Percentiles rank a stretch among this genome's conserved stretches.
phyloP scores from a whole-genome alignment of 2,888 invertebrate genomes.

The Scaptomyza reducta region DNA sequence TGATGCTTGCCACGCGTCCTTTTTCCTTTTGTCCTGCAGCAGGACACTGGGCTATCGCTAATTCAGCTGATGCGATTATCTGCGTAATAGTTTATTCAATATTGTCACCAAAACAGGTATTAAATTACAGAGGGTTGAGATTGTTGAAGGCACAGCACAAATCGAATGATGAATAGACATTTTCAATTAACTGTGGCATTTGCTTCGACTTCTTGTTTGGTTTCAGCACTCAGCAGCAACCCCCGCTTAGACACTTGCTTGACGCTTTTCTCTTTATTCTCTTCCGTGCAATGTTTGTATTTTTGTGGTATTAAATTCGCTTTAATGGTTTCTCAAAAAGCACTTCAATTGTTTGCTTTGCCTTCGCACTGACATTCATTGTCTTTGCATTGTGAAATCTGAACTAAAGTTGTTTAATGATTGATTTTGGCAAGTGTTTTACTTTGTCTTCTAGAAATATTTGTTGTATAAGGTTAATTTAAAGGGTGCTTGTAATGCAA shows the following conservation, averaged over 20 bases:
- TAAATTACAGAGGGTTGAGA: slow-evolving; percentile 49
- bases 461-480: neutral
- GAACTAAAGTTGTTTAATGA: slow-evolving; percentile 36
- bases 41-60: slow-evolving; percentile 19
- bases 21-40: slow-evolving; percentile 4
- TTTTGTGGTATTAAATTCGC: slow-evolving; percentile 61
- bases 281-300: slow-evolving; percentile 27
- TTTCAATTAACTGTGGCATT: slow-evolving; percentile 79
- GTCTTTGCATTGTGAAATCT: slow-evolving; percentile 39
- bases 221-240: slow-evolving; percentile 32
- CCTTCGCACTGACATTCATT: slow-evolving; percentile 55
- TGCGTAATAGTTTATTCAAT: slow-evolving; percentile 45
- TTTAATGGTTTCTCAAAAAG: slow-evolving; percentile 82
- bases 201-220: slow-evolving; percentile 56
- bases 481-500: neutral
- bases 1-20: slow-evolving; percentile 66
- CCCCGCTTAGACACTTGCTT: slow-evolving; percentile 22
- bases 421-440: slow-evolving; percentile 44
- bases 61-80: slow-evolving; percentile 64
- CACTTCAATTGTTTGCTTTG: slow-evolving; percentile 75
- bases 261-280: neutral
- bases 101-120: slow-evolving; percentile 58
- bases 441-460: slow-evolving; percentile 13
- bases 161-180: slow-evolving; percentile 78
- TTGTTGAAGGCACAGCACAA: neutral